A percentile compares a stretch with the other conserved stretches of the same genome.
Conservation (phyloP, 2,888 invertebrate species). For the Pristionchus exspectatus region DNA sequence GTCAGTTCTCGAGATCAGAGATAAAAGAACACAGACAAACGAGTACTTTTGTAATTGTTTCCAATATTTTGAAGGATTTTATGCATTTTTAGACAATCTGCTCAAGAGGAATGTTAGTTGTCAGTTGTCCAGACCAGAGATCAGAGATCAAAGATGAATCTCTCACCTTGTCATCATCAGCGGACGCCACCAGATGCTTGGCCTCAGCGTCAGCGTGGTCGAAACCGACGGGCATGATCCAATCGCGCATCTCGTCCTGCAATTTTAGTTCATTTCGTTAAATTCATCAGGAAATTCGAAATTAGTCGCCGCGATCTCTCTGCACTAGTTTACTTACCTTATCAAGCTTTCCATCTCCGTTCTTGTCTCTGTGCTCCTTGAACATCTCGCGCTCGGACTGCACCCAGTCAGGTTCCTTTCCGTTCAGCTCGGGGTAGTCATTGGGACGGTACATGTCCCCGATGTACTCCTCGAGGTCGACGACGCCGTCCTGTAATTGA, state of each 20-base stretch:
- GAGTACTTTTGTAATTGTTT: neutral
- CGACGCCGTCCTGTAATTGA: conserved; percentile 86
- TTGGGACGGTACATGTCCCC: conserved; percentile 88
- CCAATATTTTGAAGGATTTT: no score
- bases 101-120: neutral
- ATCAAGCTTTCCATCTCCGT: conserved; percentile 91
- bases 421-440: conserved; percentile 79
- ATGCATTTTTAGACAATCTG: no score
- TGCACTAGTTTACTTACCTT: conserved; percentile 82
- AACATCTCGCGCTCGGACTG: conserved; percentile 94
- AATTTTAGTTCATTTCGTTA: neutral
- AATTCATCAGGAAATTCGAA: neutral
- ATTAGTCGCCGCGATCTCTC: conserved; percentile 77
- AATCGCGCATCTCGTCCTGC: conserved; percentile 87
- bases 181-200: conserved; percentile 93
- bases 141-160: neutral
- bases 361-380: conserved; percentile 87
- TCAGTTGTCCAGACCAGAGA: neutral
- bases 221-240: conserved; percentile 96
- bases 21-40: no score
- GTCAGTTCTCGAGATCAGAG: no score
- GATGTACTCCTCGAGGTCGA: conserved; percentile 94
- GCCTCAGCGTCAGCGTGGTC: conserved; percentile 98
- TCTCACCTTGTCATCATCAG: conserved; percentile 88
- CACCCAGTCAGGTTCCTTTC: conserved; percentile 95